Conservation (phyloP, 2,888 invertebrate genomes). For the Vannuccia rotundouncinata region DNA sequence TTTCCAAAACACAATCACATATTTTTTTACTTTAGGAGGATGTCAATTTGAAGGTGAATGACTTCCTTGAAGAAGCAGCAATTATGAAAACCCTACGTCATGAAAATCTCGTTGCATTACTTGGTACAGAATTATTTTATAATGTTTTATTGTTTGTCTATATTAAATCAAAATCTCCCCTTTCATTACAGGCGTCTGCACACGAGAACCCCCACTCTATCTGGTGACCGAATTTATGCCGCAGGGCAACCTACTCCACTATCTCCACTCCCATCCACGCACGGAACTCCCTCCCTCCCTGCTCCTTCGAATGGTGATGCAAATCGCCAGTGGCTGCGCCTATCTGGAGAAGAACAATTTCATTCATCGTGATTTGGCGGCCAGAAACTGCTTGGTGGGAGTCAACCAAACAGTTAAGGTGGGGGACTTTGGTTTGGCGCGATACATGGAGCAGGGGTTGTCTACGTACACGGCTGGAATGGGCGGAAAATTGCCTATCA, state of each 20-base stretch:
- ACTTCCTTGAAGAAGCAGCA: conserved; percentile 94
- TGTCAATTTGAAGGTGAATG: conserved; percentile 95
- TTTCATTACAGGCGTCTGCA: conserved; percentile 72
- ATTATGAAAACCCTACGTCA: conserved; percentile 99
- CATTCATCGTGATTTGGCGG: conserved; percentile 79
- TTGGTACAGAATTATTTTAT: no score
- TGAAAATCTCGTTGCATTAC: conserved; percentile 89
- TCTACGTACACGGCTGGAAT: conserved; percentile 98
- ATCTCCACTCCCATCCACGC: conserved; percentile 72
- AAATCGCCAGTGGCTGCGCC: conserved; percentile 97
- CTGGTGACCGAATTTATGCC: conserved; percentile 99
- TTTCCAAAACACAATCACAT: no score
- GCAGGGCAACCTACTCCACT: conserved; percentile 92
- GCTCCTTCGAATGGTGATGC: conserved; percentile 97
- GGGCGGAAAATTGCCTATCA: conserved; percentile 98
- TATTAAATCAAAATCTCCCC: no score
- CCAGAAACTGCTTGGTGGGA: conserved; percentile 95
- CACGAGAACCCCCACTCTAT: conserved; percentile 95
- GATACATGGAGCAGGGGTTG: conserved; percentile 87
- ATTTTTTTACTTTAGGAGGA: conserved; percentile 75
- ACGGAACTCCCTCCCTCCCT: conserved; percentile 79
- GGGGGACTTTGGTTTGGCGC: conserved; percentile 94
- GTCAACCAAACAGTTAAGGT: conserved; percentile 96
- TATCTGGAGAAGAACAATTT: conserved; percentile 90
- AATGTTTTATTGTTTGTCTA: no score